phyloP scores from a whole-genome alignment of 2,888 invertebrate genomes.

The Timandra comae region DNA sequence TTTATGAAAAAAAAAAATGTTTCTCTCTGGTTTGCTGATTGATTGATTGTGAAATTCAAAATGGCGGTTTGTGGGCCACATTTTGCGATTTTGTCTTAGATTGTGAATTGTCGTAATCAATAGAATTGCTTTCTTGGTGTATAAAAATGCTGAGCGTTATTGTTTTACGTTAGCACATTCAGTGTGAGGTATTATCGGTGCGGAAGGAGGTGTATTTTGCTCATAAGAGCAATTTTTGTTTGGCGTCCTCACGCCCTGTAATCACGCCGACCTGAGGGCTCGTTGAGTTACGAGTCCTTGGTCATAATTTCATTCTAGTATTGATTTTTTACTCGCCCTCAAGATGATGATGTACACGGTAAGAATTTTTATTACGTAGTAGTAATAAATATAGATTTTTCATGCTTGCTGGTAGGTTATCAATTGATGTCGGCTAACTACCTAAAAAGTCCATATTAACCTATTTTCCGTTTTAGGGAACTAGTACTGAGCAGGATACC shows the following conservation, averaged over 20 bases:
- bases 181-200: too few relatives aligned
- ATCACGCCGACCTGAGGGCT: slow-evolving; percentile 1
- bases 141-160: neutral
- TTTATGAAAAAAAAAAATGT: slow-evolving; percentile 7
- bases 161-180: too few relatives aligned
- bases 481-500: slow-evolving; percentile 98
- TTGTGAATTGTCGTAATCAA: neutral
- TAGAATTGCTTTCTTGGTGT: neutral
- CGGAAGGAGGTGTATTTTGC: neutral
- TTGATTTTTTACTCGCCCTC: slow-evolving; percentile 39
- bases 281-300: neutral
- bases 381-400: too few relatives aligned
- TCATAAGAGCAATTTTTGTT: slow-evolving; percentile 1
- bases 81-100: slow-evolving; percentile 20
- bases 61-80: slow-evolving; percentile 50
- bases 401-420: too few relatives aligned
- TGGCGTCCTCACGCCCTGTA: slow-evolving; percentile 42
- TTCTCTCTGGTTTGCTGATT: too few relatives aligned
- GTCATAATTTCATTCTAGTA: slow-evolving; percentile 20
- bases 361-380: slow-evolving; percentile 36
- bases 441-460: too few relatives aligned
- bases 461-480: slow-evolving; percentile 89
- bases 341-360: slow-evolving; percentile 73
- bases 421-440: too few relatives aligned
- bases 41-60: slow-evolving; percentile 20